Percentiles rank a stretch among this genome's conserved stretches.
Conservation (phyloP, 2,113 vertebrate genomes). For the Phocoena sinus region DNA sequence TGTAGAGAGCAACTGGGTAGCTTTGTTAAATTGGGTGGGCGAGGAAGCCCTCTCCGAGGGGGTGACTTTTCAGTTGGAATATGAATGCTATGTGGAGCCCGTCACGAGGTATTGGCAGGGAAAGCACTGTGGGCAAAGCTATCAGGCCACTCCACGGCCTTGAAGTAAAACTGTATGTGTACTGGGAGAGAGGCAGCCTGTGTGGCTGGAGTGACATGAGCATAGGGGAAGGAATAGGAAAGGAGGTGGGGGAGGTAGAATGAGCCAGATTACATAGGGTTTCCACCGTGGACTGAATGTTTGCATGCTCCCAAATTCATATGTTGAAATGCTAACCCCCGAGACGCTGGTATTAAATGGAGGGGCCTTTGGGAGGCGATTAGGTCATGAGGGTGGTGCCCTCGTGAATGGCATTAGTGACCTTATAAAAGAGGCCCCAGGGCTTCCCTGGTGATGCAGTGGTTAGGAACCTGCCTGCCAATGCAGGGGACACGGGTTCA, state of each 20-base stretch:
- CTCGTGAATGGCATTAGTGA: rapidly evolving
- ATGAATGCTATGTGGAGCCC: not conserved
- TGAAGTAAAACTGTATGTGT: rapidly evolving
- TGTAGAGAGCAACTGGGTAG: too few relatives aligned
- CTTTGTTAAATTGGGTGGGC: not conserved
- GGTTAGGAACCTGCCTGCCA: too few relatives aligned
- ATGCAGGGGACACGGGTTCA: too few relatives aligned
- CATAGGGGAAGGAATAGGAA: not conserved
- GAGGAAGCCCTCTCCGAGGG: not conserved
- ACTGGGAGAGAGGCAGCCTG: not conserved
- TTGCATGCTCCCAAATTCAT: not conserved
- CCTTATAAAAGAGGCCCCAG: not conserved
- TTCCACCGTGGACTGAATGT: not conserved
- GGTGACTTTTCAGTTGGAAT: not conserved
- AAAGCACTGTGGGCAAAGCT: not conserved
- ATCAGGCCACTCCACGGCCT: too few relatives aligned
- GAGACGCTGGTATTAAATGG: not conserved
- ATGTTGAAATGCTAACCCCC: not conserved
- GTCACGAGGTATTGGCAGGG: rapidly evolving
- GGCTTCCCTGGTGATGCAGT: too few relatives aligned
- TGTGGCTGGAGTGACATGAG: rapidly evolving
- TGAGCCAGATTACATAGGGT: too few relatives aligned
- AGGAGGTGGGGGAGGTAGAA: not conserved
- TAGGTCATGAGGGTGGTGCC: not conserved
- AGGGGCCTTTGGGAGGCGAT: not conserved